Conservation (phyloP, 1,140 invertebrate genomes). For the silkworm (Bombyx mori) region DNA sequence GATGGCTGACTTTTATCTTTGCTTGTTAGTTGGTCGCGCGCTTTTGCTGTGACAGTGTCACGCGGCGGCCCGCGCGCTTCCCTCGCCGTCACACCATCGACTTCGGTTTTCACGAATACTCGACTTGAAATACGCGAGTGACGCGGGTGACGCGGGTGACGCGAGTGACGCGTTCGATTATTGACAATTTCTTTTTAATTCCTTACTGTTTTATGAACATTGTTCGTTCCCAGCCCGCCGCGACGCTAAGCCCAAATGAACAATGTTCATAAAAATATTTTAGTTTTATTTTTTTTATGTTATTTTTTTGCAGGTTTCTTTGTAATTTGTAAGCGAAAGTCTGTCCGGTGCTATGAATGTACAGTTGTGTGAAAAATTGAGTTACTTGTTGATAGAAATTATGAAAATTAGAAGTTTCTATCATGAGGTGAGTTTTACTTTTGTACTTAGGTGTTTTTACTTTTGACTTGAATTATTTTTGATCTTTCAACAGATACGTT, state of each 20-base stretch:
- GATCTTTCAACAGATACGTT: too few relatives aligned
- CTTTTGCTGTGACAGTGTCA: constrained; percentile 35
- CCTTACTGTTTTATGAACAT: not conserved
- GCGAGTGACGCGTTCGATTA: constrained; percentile 1
- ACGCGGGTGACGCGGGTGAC: not conserved
- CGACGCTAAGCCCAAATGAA: not conserved
- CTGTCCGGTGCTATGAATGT: constrained; percentile 14
- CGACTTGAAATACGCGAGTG: not conserved
- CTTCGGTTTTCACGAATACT: not conserved
- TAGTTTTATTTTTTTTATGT: constrained; percentile 10
- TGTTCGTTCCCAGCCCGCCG: too few relatives aligned
- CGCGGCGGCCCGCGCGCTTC: not conserved
- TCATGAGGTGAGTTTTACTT: constrained; percentile 40
- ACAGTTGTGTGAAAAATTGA: constrained; percentile 19
- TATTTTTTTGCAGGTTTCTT: constrained; percentile 7
- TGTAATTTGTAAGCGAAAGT: not conserved
- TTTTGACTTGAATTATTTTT: too few relatives aligned
- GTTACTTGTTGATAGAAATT: constrained; percentile 30
- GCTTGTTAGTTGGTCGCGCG: constrained; percentile 56
- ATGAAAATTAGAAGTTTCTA: constrained; percentile 63
- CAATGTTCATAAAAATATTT: not conserved
- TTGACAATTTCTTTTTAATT: constrained; percentile 1
- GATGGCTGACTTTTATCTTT: constrained; percentile 33
- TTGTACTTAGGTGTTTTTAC: too few relatives aligned
- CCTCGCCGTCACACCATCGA: not conserved